These are phyloP conservation scores for Cylindroiulus punctatus DNA, from an alignment of 2,888 invertebrate species.

Conservation along the genomic window DNA sequence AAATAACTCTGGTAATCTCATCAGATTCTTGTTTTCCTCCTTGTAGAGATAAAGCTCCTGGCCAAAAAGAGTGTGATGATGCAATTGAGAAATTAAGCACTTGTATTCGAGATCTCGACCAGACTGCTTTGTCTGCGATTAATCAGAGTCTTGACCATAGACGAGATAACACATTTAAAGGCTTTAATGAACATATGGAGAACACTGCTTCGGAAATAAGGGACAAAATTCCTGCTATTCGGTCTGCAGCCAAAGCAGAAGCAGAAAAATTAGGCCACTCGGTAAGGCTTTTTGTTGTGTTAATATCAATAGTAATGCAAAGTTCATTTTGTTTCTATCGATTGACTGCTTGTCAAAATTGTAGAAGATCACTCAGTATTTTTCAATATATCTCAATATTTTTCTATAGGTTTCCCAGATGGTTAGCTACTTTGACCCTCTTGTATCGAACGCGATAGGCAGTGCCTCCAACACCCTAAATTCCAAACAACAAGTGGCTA, in stretches of 20 bases:
- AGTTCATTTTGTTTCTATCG: too few species aligned
- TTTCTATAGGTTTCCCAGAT: constrained; percentile 65
- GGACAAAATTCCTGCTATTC: constrained; percentile 85
- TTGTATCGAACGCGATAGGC: constrained; percentile 84
- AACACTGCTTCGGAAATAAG: constrained; percentile 82
- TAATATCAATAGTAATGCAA: constrained; percentile 17
- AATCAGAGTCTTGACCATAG: constrained; percentile 78
- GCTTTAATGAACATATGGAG: constrained; percentile 81
- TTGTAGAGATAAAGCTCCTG: constrained; percentile 89
- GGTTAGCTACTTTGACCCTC: constrained; percentile 83
- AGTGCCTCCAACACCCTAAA: constrained; percentile 86
- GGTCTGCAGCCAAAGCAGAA: constrained; percentile 86
- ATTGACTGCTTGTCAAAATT: too few species aligned
- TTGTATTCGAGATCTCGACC: constrained; percentile 84
- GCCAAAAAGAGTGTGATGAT: constrained; percentile 90
- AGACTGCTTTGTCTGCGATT: constrained; percentile 87
- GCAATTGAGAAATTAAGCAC: constrained; percentile 81
- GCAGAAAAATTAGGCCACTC: constrained; percentile 93
- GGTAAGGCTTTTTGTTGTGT: constrained; percentile 69
- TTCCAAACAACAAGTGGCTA: constrained; percentile 83
- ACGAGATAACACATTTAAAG: constrained; percentile 77
- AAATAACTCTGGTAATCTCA: background rate
- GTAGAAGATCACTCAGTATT: too few species aligned
- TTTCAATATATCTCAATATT: too few species aligned
- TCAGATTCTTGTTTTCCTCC: constrained; percentile 52